These are phyloP conservation scores for Lichenostomus cassidix DNA, from an alignment of 2,113 vertebrate species.

Conservation along the genomic window DNA sequence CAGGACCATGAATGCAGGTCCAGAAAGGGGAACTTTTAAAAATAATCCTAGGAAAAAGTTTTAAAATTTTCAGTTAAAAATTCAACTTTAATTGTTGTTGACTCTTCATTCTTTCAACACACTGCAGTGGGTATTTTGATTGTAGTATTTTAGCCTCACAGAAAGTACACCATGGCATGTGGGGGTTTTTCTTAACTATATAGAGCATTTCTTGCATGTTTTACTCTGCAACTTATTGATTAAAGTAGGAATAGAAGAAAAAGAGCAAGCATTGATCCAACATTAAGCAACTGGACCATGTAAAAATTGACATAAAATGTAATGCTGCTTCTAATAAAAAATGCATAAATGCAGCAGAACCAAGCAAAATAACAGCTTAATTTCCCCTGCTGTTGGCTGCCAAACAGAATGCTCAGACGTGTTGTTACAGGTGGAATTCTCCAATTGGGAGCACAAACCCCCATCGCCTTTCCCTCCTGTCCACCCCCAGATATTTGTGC, in stretches of 20 bases:
- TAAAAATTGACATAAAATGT: background rate
- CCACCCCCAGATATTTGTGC: background rate
- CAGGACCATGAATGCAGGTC: background rate
- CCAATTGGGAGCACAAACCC: background rate
- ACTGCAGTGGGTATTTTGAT: background rate
- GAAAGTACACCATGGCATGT: background rate
- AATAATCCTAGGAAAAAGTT: background rate
- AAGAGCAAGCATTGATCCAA: background rate
- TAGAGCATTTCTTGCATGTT: background rate
- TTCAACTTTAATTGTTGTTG: background rate
- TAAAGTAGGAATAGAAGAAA: background rate
- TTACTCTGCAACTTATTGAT: background rate
- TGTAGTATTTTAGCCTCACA: background rate
- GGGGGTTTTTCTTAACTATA: background rate
- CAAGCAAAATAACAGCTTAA: background rate
- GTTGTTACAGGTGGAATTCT: background rate
- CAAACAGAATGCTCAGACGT: background rate
- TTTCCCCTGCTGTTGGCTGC: background rate
- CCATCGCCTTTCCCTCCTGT: rapidly evolving
- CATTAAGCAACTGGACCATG: background rate
- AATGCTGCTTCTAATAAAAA: background rate
- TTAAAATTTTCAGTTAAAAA: too few relatives aligned
- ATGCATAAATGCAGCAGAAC: background rate
- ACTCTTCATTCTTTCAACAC: background rate
- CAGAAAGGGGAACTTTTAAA: background rate